Evolutionary conservation across 2,797 vertebrate species (phyloP).

Genomic region (Chaetodon trifasciatus): DNA sequence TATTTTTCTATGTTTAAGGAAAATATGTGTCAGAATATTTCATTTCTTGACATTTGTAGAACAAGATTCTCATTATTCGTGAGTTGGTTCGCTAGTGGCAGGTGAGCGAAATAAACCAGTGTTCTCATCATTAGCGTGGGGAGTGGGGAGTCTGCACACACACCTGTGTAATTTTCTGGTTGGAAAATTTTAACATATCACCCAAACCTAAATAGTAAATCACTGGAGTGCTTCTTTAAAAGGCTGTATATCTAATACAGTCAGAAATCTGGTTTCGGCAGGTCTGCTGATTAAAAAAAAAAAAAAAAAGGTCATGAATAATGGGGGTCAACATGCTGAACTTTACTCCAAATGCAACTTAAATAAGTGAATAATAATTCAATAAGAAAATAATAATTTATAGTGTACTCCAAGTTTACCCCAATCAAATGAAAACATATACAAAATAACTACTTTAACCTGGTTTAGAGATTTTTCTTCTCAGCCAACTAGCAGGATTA

Average conservation of each 20-base stretch:
- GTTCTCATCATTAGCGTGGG: too few relatives aligned
- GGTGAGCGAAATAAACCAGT: too few relatives aligned
- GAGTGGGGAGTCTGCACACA: too few relatives aligned
- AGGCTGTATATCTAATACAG: not conserved
- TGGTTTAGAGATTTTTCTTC: not conserved
- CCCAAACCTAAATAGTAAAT: not conserved
- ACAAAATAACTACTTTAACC: not conserved
- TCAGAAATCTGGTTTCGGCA: not conserved
- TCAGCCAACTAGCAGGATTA: conserved; percentile 20
- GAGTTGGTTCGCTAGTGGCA: too few relatives aligned
- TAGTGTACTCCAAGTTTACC: not conserved
- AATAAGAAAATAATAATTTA: not conserved
- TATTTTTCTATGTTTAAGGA: too few relatives aligned
- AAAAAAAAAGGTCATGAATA: not conserved
- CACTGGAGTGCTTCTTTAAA: not conserved
- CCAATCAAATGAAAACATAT: conserved; percentile 4
- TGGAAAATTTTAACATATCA: too few relatives aligned
- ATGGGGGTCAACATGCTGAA: not conserved
- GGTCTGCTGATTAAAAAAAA: not conserved
- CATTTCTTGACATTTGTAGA: too few relatives aligned
- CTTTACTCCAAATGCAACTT: conserved; percentile 10
- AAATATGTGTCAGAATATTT: too few relatives aligned
- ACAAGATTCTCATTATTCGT: too few relatives aligned
- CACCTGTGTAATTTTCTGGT: too few relatives aligned
- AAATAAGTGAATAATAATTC: not conserved